Conservation (phyloP, 30 jellyfish, hydroid and myxozoan species). For the Cassiopea andromeda region DNA sequence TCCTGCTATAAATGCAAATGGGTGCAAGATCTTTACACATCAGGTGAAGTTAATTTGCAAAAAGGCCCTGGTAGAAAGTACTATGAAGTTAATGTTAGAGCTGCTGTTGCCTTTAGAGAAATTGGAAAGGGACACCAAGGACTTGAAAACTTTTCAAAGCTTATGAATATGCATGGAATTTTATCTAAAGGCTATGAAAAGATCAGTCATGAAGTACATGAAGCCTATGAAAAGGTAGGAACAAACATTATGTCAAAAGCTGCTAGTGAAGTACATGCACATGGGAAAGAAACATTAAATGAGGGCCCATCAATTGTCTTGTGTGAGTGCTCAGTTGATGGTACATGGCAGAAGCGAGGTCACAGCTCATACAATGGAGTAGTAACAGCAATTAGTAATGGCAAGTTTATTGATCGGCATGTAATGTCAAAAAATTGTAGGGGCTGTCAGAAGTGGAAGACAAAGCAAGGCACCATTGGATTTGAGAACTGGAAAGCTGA, state of each 20-base stretch:
- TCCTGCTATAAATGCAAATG: too few relatives aligned
- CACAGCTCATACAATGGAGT: conserved; percentile 46
- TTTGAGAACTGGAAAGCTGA: conserved; percentile 37
- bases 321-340: background rate
- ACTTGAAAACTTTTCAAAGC: conserved; percentile 1
- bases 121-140: conserved; percentile 24
- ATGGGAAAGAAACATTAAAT: background rate
- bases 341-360: conserved; percentile 1
- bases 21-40: too few relatives aligned
- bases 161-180: conserved; percentile 17
- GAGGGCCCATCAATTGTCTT: background rate
- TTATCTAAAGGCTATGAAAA: background rate
- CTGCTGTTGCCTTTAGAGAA: conserved; percentile 1
- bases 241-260: background rate
- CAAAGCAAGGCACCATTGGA: conserved; percentile 26
- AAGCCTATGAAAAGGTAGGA: conserved; percentile 23
- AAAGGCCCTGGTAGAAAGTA: background rate
- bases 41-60: background rate
- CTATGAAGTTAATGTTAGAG: conserved; percentile 9
- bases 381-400: conserved; percentile 50
- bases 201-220: background rate
- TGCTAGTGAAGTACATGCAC: conserved; percentile 2
- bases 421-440: conserved; percentile 35
- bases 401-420: conserved; percentile 48
- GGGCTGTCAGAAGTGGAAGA: conserved; percentile 52